Evolutionary conservation across 2,113 vertebrate genomes (phyloP).

Genomic region (Gnathonemus echidnorhynchus): DNA sequence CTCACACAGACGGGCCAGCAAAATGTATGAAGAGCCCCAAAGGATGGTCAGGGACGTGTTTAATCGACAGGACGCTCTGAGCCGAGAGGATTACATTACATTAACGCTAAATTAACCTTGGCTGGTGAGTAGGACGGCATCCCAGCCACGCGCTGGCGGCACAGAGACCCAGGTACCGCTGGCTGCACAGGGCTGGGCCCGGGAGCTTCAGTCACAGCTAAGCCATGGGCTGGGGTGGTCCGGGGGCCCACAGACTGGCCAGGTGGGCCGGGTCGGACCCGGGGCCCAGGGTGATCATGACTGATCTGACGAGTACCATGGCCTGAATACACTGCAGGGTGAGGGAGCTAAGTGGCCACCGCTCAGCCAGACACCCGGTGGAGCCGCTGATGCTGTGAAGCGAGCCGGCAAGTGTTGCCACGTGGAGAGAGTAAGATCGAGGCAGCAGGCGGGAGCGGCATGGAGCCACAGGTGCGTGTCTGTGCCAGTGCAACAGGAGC

Average conservation of each 20-base stretch:
- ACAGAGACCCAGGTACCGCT: not conserved
- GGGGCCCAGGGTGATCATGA: not conserved
- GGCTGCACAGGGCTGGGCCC: not conserved
- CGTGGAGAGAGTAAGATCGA: not conserved
- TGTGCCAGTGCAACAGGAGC: not conserved
- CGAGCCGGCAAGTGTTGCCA: not conserved
- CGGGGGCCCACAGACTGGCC: not conserved
- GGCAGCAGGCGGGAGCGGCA: not conserved
- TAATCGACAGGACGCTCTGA: not conserved
- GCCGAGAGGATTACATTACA: not conserved
- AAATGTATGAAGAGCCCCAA: not conserved
- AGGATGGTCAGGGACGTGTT: not conserved
- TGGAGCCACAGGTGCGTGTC: not conserved
- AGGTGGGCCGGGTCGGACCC: not conserved
- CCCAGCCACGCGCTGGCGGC: not conserved
- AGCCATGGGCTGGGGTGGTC: not conserved
- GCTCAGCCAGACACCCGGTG: not conserved
- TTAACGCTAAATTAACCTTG: conserved; percentile 16
- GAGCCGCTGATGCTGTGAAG: not conserved
- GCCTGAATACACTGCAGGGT: not conserved
- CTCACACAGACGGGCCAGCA: not conserved
- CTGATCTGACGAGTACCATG: not conserved
- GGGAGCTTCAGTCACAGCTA: not conserved
- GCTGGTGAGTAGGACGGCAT: not conserved
- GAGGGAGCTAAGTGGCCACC: not conserved